Evolutionary conservation across 1,140 invertebrate genomes (phyloP), one percentile per base, ranked within the genome.

Genomic region (Magallana ariakensis): DNA sequence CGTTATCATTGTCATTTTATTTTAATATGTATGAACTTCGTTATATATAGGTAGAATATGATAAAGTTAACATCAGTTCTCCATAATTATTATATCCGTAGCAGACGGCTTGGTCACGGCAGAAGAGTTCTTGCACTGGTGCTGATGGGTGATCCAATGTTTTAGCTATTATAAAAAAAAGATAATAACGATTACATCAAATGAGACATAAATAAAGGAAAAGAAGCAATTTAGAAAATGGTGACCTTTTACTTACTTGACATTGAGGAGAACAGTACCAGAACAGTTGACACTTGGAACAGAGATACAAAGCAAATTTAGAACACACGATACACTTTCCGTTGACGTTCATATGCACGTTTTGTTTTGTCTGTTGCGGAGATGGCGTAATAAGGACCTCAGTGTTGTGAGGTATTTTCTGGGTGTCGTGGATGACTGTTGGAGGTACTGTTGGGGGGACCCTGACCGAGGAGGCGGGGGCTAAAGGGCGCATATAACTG

Each of bases 261-360:
- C 83, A 84, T 26, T 60, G 22, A 54, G 60, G 83, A 53, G 58
- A 66, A n/a, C 83, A 84, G 26, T 84, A 84, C 83, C 83, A 84
- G 16, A 66, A 33, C n/a, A 13, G 83, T 66, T 84, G 60, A 58
- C 83, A 84, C 19, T 54, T 84, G 26, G 83, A 84, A 84, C 83
- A 84, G 9, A 84, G 83, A 54, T 66, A 84, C 58, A 84, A 66
- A 54, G 83, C 83, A 19, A 66, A 66, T 26, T 84, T 84, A n/a
- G 58, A 60, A 66, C 83, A 84, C 58, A 84, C 83, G 13, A 66
- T 84, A n/a, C 83, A 84, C 33, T 84, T 84, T n/a, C 83, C 83
- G 26, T 84, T 84, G 26, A 66, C 22, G n/a, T 70, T 60, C 57
- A 53, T 54, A 53, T 66, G 83, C 19, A 66, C 13, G 22, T 66